Evolutionary conservation across 1,140 invertebrate species (phyloP).

Genomic region (Drosophila melanogaster): Release_6_plus_ISO1_MT NC_004354.4:2164501-2165000

Average conservation of each 20-base stretch:
- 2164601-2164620: conserved; percentile 59
- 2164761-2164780: conserved; percentile 10
- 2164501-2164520: conserved; percentile 63
- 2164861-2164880: conserved; percentile 25
- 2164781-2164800: conserved; percentile 14
- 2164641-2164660: conserved; percentile 7
- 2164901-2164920: conserved; percentile 8
- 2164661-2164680: conserved; percentile 10
- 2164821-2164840: conserved; percentile 13
- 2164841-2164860: conserved; percentile 39
- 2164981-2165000: no score
- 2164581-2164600: conserved; percentile 51
- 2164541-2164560: conserved; percentile 7
- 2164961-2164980: no score
- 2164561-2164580: conserved; percentile 30
- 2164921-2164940: conserved; percentile 18
- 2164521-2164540: conserved; percentile 41
- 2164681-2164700: conserved; percentile 47
- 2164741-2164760: conserved; percentile 6
- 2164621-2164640: conserved; percentile 42
- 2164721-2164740: conserved; percentile 1
- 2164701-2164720: conserved; percentile 14
- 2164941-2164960: not conserved
- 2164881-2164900: not conserved
- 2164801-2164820: conserved; percentile 19